A percentile compares a stretch with the other conserved stretches of the same genome.
Conservation (phyloP, 2,797 vertebrate species). For the Neomorphus geoffroyi region DNA sequence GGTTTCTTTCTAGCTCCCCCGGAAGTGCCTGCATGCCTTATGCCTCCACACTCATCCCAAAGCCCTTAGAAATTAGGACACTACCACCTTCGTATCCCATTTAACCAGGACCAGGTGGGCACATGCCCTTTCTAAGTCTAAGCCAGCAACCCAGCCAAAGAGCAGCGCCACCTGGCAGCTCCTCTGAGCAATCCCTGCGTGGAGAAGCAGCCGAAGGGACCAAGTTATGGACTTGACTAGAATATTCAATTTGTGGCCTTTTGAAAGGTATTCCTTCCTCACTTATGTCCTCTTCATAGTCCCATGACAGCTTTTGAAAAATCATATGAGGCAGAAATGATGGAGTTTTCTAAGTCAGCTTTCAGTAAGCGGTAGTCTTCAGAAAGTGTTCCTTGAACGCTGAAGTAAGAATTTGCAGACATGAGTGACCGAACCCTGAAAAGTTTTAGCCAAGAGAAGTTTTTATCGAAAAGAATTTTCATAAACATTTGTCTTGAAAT, state of each 20-base stretch:
- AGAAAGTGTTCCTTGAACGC: background rate
- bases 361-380: background rate
- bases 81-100: accelerated
- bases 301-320: background rate
- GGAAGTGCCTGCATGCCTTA: background rate
- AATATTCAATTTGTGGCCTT: background rate
- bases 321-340: background rate
- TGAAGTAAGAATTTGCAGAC: background rate
- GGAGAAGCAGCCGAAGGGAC: background rate
- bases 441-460: background rate
- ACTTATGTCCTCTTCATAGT: accelerated
- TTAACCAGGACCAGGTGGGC: background rate
- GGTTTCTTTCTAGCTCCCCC: background rate
- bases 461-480: background rate
- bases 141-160: background rate
- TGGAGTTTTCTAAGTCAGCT: background rate
- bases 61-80: background rate
- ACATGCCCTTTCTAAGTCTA: background rate
- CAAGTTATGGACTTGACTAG: background rate
- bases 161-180: background rate
- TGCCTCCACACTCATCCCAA: background rate
- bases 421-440: background rate
- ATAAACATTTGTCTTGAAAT: background rate
- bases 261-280: background rate
- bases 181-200: background rate